Base-by-base conservation (phyloP, 2,797 vertebrate species). In the Siniperca scherzeri region DNA sequence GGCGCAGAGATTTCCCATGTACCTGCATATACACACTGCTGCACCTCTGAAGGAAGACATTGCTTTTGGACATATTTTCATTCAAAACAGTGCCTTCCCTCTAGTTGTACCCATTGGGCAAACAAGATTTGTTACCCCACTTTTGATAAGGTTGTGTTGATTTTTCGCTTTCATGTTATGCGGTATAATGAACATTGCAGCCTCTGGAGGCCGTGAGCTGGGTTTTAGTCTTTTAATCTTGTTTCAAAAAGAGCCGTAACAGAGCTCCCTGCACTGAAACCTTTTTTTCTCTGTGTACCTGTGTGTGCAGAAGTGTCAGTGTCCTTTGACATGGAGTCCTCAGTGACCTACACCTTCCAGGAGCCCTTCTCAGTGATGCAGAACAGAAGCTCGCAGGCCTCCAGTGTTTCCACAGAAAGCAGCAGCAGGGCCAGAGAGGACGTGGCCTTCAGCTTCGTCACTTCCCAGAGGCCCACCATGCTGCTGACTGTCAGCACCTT, bases 361-460 rank as follows among this genome's bases (percentile, higher is more conserved):
- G 98, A 99, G 87, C 97, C 98, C 4, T 98, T 98, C 88, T 98
- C 97, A 0, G 98, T 99, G 86, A 98, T 97, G 86, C 97, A 97
- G 95, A 98, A 99, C 89, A 71, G 93, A 70, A 99, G 95, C 78
- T 91, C 93, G 2, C 94, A 95, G 42, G 96, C 96, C 50, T 97
- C 97, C 87, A 95, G 96, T 12, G 95, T 97, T 74, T 97, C 97
- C 64, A 90, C 90, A 0, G 97, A 97, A 48, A 92, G 94, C 33
- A 92, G 94, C 50, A 94, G 95, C 70, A 73, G 96, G 64, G 95
- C 97, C 85, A 96, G 97, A 90, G 98, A 99, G 92, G 97, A 96
- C 68, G 94, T 98, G 61, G 96, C 96, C 1, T 95, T 99, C 90
- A 98, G 97, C 89, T 99, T 99, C 79, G 90, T 97, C 87, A 99